These are phyloP conservation scores for Magallana nippona DNA, from an alignment of 2,888 invertebrate species.

Conservation along the genomic window DNA sequence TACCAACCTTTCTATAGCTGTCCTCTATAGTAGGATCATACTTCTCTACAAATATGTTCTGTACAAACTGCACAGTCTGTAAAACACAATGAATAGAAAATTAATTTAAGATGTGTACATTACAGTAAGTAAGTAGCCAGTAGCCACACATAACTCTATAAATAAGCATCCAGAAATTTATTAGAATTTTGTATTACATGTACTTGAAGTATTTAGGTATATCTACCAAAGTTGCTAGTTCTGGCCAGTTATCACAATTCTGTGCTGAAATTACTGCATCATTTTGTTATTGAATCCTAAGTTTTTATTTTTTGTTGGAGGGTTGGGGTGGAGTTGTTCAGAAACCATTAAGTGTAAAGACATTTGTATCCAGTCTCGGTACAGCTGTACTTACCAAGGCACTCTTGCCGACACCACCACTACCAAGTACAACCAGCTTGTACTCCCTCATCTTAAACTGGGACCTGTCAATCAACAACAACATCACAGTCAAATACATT, in stretches of 20 bases:
- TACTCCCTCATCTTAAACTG: constrained; percentile 95
- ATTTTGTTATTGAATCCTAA: no score
- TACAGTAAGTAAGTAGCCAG: no score
- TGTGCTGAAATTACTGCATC: no score
- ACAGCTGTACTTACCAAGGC: constrained; percentile 84
- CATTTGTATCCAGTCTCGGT: background rate
- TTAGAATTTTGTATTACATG: no score
- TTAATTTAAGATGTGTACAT: no score
- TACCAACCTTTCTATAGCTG: constrained; percentile 93
- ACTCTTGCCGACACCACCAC: constrained; percentile 99
- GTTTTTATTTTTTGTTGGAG: no score
- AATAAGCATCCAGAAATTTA: no score
- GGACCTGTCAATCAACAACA: background rate
- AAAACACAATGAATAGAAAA: constrained; percentile 46
- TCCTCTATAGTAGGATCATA: constrained; percentile 99
- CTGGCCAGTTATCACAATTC: no score
- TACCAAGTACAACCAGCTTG: constrained; percentile 99
- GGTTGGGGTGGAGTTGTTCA: no score
- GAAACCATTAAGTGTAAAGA: background rate
- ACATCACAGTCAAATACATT: background rate
- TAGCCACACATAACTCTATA: no score
- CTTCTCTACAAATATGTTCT: constrained; percentile 99
- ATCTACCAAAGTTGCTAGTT: no score
- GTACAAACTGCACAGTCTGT: constrained; percentile 95
- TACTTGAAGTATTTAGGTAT: no score